Percentiles rank a stretch among this genome's conserved stretches.
These are phyloP conservation scores for Salvator merianae DNA, from an alignment of 2,113 vertebrate genomes.

Conservation along the genomic window DNA sequence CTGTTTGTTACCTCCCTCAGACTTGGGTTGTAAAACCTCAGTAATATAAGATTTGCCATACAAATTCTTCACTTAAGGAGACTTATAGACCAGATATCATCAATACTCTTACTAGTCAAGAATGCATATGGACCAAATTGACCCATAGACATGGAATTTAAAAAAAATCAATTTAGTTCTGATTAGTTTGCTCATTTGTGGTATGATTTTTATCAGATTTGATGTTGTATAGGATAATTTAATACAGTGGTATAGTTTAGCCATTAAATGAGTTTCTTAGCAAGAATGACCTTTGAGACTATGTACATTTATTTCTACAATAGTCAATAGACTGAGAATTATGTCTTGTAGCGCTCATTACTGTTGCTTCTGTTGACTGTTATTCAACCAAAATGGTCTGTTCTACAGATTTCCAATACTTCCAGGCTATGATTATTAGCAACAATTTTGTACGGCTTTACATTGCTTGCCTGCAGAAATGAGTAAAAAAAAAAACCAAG, in stretches of 20 bases:
- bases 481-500: not conserved
- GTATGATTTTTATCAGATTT: slow-evolving; percentile 58
- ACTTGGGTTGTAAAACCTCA: slow-evolving; percentile 6
- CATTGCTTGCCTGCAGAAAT: not conserved
- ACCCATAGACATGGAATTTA: slow-evolving; percentile 5
- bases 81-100: slow-evolving; percentile 20
- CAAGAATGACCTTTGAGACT: slow-evolving; percentile 48
- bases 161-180: slow-evolving; percentile 44
- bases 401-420: not conserved
- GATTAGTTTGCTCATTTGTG: slow-evolving; percentile 35
- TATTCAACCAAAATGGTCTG: slow-evolving; percentile 17
- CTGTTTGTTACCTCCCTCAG: not conserved
- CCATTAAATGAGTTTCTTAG: slow-evolving; percentile 48
- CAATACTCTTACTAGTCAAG: slow-evolving; percentile 27
- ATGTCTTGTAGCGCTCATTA: slow-evolving; percentile 40
- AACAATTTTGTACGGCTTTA: slow-evolving; percentile 2
- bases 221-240: slow-evolving; percentile 51
- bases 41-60: not conserved
- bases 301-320: slow-evolving; percentile 8
- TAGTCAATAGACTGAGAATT: slow-evolving; percentile 41
- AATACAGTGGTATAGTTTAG: slow-evolving; percentile 48
- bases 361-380: not conserved
- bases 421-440: not conserved
- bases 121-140: slow-evolving; percentile 28
- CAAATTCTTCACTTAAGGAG: slow-evolving; percentile 8